Evolutionary conservation across 2,888 invertebrate genomes (phyloP), one percentile per base, ranked within the genome.

Genomic region (Tachina lurida): DNA sequence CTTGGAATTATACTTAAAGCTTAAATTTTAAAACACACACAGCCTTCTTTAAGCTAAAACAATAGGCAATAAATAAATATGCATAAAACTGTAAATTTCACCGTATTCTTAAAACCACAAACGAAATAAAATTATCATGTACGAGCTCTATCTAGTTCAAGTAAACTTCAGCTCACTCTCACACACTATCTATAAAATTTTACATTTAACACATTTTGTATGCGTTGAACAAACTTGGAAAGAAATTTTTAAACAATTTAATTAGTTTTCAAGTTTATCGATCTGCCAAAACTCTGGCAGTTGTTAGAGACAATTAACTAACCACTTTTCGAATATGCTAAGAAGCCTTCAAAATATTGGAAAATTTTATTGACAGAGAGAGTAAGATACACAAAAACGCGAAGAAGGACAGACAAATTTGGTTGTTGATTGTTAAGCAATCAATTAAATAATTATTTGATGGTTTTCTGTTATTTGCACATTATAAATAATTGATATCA

Each of bases 181-280:
- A 45, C 43, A 60, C 13, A n/a, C n/a, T n/a, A n/a, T 41, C 0
- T 39, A 39, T 12, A 49, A 63, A 60, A 49, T 58, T 65, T 62
- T 45, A 67, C 15, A 82, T 63, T 76, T 49, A 71, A 70, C 15
- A 79, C 65, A 58, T 73, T 73, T 74, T 49, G 49, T 19, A 74
- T 67, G 67, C 74, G 31, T 73, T 41, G 13, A 60, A 52, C 22
- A 80, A 60, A 60, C 73, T 56, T 58, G 58, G 45, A 17, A 58
- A 62, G 43, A 22, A 68, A 60, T 19, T 68, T 47, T 13, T 39
- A 41, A 62, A 41, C 43, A 78, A 70, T 17, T 60, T 22, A 60
- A 70, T 78, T 70, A 78, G 9, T 70, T 71, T 63, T 79, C 47
- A 71, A 79, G 63, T 71, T 78, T 70, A 62, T 78, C 63, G 39